Conservation (phyloP, 2,113 vertebrate species). For the Tapirus terrestris region DNA sequence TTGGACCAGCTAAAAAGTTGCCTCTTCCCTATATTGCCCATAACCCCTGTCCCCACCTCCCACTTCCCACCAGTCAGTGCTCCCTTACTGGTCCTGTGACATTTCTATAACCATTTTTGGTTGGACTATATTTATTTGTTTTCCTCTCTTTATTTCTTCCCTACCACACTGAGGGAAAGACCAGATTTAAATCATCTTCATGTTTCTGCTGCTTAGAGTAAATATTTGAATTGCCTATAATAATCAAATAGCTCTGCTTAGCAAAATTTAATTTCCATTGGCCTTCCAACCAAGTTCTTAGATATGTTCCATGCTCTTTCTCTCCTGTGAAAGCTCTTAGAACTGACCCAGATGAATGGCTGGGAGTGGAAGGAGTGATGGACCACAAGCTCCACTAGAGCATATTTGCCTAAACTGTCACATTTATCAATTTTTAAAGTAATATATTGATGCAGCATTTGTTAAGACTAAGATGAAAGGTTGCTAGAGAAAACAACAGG, state of each 20-base stretch:
- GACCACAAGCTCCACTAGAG: neutral
- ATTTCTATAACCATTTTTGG: neutral
- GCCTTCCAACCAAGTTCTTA: neutral
- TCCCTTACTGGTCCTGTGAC: neutral
- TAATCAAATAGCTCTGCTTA: neutral
- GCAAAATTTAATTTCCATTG: neutral
- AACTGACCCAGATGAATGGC: neutral
- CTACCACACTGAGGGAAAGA: neutral
- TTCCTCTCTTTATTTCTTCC: neutral
- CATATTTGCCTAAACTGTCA: neutral
- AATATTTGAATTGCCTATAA: neutral
- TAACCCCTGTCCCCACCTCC: neutral
- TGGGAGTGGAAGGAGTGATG: neutral
- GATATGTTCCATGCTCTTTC: neutral
- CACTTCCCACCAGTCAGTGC: neutral
- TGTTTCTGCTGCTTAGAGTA: neutral
- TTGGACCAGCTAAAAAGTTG: neutral
- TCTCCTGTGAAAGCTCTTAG: neutral
- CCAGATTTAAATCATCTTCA: neutral
- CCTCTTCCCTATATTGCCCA: neutral
- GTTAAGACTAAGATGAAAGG: neutral
- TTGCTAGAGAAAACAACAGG: neutral
- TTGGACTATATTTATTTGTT: neutral
- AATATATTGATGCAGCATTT: neutral
- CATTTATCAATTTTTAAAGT: constrained; percentile 4